Conservation (phyloP, 2,797 vertebrate species). For the Triplophysa bombifrons region DNA sequence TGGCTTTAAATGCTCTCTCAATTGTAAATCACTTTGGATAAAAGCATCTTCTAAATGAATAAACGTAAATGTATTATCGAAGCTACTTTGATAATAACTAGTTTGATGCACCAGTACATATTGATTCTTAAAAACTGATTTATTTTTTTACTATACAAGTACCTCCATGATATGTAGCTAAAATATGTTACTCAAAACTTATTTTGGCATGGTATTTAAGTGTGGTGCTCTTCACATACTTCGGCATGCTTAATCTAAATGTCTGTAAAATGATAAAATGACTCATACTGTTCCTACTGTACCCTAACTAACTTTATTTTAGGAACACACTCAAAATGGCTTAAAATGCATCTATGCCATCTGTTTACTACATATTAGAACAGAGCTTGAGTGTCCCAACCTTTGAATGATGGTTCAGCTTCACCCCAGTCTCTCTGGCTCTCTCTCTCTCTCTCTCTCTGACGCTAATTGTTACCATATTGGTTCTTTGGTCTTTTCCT, state of each 20-base stretch:
- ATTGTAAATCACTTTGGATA: too few species aligned
- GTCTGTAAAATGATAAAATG: too few species aligned
- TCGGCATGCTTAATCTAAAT: too few species aligned
- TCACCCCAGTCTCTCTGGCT: conserved; percentile 18
- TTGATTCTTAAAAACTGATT: not conserved
- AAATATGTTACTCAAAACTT: too few species aligned
- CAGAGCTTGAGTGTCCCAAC: conserved; percentile 25
- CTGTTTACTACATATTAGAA: not conserved
- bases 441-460: conserved; percentile 35
- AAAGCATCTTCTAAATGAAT: too few species aligned
- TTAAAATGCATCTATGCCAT: not conserved
- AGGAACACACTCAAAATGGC: not conserved
- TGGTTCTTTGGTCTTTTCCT: conserved; percentile 46
- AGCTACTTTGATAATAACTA: not conserved
- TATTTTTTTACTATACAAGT: too few species aligned
- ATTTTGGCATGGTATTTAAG: too few species aligned
- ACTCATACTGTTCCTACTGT: too few species aligned
- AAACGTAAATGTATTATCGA: not conserved
- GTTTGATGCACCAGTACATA: not conserved
- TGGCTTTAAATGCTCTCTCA: too few species aligned
- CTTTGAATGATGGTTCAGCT: conserved; percentile 44
- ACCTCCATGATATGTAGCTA: too few species aligned
- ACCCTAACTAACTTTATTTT: too few species aligned
- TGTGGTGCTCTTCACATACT: too few species aligned
- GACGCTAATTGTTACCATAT: conserved; percentile 56